Evolutionary conservation across 2,888 invertebrate species (phyloP), one percentile per base, ranked within the genome.

Genomic region (Itoplectis maculator): DNA sequence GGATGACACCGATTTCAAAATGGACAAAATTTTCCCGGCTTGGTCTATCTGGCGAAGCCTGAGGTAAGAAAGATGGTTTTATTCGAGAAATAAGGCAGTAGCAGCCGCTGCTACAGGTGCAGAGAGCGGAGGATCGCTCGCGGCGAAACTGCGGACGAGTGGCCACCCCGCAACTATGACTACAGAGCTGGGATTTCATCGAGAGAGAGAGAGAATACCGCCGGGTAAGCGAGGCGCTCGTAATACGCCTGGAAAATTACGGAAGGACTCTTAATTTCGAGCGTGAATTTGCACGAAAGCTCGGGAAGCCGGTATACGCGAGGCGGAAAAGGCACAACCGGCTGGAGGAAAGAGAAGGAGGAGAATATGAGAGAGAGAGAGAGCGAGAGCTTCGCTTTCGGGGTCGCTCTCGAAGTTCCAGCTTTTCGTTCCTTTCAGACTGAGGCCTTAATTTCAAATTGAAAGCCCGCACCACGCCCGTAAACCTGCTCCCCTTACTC

Each of bases 171-270:
- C 82, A 79, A 77, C 66, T 74, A 77, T 54, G 66, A 80, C 74
- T 74, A 66, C 61, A 80, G 29, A 29, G 66, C 65, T 54, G 51
- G 35, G 77, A 74, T 79, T 84, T 82, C 77, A 79, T 81, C 79
- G 81, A 77, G 74, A 73, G 74, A 79, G 74, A 77, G 81, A 77
- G 74, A 73, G 74, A 79, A 77, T 80, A 76, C 54, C 49, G 68
- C n/a, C 65, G 73, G 61, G 72, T 79, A 78, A 78, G 76, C 51
- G 74, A 79, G 74, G 82, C 69, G 75, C 51, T 51, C 65, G 66
- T 82, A 81, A 83, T 84, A 85, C 85, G 84, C 81, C 80, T 76
- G 72, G 78, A 78, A 84, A 84, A 85, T 86, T 84, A 81, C 83
- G 79, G 75, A 51, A 78, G 81, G 72, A 82, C 85, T 75, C 77